phyloP scores from a whole-genome alignment of 2,888 invertebrate species.

The Chaetoderma sp. region DNA sequence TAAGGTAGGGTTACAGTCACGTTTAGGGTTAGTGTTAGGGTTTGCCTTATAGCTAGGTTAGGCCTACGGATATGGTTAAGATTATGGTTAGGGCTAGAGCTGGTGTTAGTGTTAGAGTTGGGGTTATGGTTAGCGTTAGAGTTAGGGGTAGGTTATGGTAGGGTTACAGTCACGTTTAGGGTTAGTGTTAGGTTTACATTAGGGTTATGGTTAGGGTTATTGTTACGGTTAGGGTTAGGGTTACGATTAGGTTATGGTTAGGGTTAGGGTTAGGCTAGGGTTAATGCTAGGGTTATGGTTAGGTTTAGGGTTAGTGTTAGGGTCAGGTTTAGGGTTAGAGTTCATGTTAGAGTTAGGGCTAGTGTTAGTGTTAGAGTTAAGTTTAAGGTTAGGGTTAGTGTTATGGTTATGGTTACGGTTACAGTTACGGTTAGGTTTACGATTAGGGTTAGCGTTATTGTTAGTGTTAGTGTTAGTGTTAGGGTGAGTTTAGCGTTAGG shows the following conservation, averaged over 20 bases:
- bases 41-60: not conserved
- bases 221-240: conserved; percentile 1
- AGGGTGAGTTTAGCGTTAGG: not conserved
- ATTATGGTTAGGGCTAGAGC: not conserved
- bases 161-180: too few species aligned
- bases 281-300: too few species aligned
- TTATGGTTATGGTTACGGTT: too few species aligned
- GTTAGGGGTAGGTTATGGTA: too few species aligned
- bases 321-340: conserved; percentile 3
- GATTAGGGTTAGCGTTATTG: too few species aligned
- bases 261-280: not conserved
- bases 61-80: not conserved
- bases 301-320: too few species aligned
- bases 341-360: not conserved
- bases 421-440: too few species aligned
- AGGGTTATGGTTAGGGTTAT: conserved; percentile 3
- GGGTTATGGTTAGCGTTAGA: not conserved
- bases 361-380: too few species aligned
- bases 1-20: not conserved
- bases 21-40: conserved; percentile 7
- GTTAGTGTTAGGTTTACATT: too few species aligned
- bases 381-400: too few species aligned
- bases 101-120: not conserved
- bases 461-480: too few species aligned
- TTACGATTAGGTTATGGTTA: too few species aligned